Conservation (phyloP, 2,797 vertebrate genomes). For the Lindbergichthys nudifrons region DNA sequence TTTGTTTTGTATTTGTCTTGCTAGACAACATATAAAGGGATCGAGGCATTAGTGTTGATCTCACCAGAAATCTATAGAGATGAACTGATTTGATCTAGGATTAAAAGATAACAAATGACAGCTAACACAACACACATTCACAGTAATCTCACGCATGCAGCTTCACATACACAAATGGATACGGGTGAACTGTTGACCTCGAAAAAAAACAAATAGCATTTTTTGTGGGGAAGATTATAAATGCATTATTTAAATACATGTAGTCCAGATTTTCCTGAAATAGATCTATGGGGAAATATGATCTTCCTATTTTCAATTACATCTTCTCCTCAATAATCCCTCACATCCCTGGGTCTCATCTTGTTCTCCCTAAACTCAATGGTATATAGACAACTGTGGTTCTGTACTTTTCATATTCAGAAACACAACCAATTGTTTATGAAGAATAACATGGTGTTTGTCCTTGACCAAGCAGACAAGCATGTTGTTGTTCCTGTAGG, state of each 20-base stretch:
- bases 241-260: slow-evolving; percentile 64
- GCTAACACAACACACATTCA: slow-evolving; percentile 18
- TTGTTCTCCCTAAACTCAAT: not conserved
- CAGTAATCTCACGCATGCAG: slow-evolving; percentile 29
- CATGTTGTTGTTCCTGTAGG: slow-evolving; percentile 27
- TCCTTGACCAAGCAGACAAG: slow-evolving; percentile 26
- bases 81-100: slow-evolving; percentile 62
- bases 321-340: slow-evolving; percentile 58
- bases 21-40: slow-evolving; percentile 39
- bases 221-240: slow-evolving; percentile 46
- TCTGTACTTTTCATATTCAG: not conserved
- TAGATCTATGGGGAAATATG: slow-evolving; percentile 48
- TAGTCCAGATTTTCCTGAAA: slow-evolving; percentile 54
- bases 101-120: slow-evolving; percentile 54
- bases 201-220: not conserved
- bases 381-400: not conserved
- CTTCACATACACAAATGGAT: slow-evolving; percentile 19
- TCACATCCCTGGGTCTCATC: slow-evolving; percentile 8
- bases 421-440: slow-evolving; percentile 27
- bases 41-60: slow-evolving; percentile 26
- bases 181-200: slow-evolving; percentile 12
- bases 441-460: slow-evolving; percentile 12
- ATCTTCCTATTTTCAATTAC: slow-evolving; percentile 67
- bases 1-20: slow-evolving; percentile 43
- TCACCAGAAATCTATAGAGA: slow-evolving; percentile 36